Evolutionary conservation across 2,113 vertebrate genomes (phyloP).

Genomic region (Rousettus leschenaultii): DNA sequence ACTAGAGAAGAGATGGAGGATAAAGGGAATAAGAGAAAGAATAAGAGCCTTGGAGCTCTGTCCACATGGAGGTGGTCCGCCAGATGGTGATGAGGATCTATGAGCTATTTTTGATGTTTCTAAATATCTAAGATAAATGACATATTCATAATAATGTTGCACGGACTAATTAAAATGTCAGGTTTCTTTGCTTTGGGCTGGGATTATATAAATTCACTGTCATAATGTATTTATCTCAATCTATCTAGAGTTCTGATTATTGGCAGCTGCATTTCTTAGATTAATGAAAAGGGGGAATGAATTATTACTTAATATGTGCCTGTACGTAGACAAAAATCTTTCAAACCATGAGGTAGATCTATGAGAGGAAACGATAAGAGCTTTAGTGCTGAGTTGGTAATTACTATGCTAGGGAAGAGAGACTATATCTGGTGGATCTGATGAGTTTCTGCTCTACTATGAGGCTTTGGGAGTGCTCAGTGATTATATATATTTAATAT

Average conservation of each 20-base stretch:
- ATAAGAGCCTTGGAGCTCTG: neutral
- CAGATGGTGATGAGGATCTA: neutral
- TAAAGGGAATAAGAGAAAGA: neutral
- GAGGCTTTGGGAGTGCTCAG: neutral
- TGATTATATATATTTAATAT: constrained; percentile 1
- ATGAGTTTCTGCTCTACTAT: neutral
- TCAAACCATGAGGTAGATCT: neutral
- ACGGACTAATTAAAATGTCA: constrained; percentile 4
- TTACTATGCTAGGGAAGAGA: neutral
- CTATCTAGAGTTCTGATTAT: constrained; percentile 23
- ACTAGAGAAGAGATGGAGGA: neutral
- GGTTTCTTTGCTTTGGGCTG: constrained; percentile 41
- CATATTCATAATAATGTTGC: neutral
- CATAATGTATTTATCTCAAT: constrained; percentile 39
- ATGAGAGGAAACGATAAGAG: neutral
- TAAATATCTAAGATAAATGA: constrained; percentile 2
- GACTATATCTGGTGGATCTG: neutral
- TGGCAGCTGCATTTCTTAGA: constrained; percentile 32
- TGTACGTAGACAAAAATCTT: constrained; percentile 36
- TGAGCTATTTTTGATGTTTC: constrained; percentile 14
- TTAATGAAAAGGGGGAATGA: constrained; percentile 43
- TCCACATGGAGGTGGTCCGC: neutral
- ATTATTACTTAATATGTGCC: neutral
- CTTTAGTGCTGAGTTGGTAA: neutral
- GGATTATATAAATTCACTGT: neutral